These are phyloP conservation scores for Ophioninae sp. DNA, from an alignment of 2,888 invertebrate species.

Conservation along the genomic window DNA sequence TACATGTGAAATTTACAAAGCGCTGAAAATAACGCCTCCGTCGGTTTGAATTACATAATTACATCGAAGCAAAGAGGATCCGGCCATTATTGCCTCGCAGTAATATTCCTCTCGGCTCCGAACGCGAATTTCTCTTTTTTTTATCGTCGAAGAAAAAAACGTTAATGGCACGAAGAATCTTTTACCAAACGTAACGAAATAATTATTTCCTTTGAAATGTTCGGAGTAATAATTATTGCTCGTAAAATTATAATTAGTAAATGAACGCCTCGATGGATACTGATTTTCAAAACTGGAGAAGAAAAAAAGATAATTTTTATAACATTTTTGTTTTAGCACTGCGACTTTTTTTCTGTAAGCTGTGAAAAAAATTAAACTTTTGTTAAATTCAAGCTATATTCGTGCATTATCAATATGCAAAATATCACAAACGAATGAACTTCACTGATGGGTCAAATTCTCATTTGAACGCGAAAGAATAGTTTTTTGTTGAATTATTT, in stretches of 20 bases:
- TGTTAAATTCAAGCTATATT: too few relatives aligned
- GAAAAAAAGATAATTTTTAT: too few relatives aligned
- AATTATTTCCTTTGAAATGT: neutral
- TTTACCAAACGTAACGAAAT: neutral
- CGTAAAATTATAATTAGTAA: neutral
- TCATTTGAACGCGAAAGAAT: too few relatives aligned
- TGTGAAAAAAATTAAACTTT: too few relatives aligned
- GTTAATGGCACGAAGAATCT: neutral
- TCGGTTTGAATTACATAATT: constrained; percentile 36
- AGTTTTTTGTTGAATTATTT: too few relatives aligned
- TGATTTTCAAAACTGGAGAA: neutral
- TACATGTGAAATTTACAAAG: constrained; percentile 12
- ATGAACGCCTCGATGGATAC: neutral
- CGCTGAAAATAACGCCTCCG: constrained; percentile 31
- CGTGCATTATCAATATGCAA: too few relatives aligned
- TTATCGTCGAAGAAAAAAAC: neutral
- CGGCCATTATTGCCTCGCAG: neutral
- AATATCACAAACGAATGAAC: too few relatives aligned
- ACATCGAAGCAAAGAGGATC: constrained; percentile 2
- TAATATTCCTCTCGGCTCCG: neutral
- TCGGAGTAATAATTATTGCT: neutral
- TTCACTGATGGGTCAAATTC: too few relatives aligned
- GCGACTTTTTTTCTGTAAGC: too few relatives aligned
- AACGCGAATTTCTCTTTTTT: neutral
- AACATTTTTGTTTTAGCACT: too few relatives aligned